These are phyloP conservation scores for Stomatorhinus ivindoensis DNA, from an alignment of 2,113 vertebrate genomes.

Conservation along the genomic window DNA sequence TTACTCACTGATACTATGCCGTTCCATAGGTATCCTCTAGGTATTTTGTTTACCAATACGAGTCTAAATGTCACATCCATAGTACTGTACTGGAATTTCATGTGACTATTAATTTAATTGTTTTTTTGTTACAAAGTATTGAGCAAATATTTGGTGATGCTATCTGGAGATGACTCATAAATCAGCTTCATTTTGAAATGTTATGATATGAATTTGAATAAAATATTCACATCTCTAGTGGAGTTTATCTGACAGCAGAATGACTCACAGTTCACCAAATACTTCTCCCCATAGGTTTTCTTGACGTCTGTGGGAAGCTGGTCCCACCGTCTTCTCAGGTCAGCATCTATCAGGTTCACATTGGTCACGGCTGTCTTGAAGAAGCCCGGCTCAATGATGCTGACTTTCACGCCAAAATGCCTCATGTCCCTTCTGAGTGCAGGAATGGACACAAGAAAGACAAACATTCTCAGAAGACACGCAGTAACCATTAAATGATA, in stretches of 20 bases:
- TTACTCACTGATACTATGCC: neutral
- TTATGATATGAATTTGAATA: neutral
- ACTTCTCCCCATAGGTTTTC: conserved; percentile 53
- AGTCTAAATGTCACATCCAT: neutral
- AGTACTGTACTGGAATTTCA: neutral
- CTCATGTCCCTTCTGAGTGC: conserved; percentile 65
- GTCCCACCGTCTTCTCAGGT: conserved; percentile 55
- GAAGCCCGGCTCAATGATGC: conserved; percentile 66
- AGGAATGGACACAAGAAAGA: neutral
- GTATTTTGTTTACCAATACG: neutral
- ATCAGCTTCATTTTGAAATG: neutral
- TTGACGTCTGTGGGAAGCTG: conserved; percentile 52
- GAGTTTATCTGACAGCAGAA: neutral
- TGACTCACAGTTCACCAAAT: conserved; percentile 54
- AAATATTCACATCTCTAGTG: neutral
- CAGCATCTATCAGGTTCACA: conserved; percentile 44
- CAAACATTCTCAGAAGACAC: neutral
- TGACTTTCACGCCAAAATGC: conserved; percentile 71
- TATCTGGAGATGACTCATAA: neutral
- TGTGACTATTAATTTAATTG: neutral
- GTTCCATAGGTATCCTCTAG: neutral
- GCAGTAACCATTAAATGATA: neutral
- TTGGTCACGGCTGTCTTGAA: conserved; percentile 58
- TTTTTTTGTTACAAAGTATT: neutral
- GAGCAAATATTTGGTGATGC: neutral